Conservation (phyloP, 2,888 invertebrate genomes). For the Allophyes oxyacanthae region DNA sequence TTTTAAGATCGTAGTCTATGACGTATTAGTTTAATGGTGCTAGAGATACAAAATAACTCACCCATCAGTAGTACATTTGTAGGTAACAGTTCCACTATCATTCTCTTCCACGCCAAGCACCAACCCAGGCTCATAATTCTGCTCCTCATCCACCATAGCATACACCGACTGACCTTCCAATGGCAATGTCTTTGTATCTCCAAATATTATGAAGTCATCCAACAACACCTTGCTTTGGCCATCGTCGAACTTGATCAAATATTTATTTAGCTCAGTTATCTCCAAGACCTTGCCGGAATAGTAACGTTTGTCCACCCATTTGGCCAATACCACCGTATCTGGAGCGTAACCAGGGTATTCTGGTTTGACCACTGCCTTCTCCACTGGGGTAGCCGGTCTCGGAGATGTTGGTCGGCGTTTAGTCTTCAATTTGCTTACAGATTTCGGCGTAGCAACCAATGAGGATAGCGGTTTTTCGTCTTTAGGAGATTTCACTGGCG, state of each 20-base stretch:
- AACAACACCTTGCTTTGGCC: conserved; percentile 89
- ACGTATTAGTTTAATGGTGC: background rate
- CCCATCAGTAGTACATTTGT: conserved; percentile 86
- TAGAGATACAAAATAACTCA: conserved; percentile 59
- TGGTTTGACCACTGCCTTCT: conserved; percentile 71
- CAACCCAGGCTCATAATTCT: conserved; percentile 87
- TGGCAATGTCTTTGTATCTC: conserved; percentile 84
- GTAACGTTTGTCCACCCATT: conserved; percentile 92
- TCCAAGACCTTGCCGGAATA: conserved; percentile 90
- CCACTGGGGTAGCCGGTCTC: conserved; percentile 82
- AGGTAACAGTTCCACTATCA: conserved; percentile 80
- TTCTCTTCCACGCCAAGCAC: conserved; percentile 84
- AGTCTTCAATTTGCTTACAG: conserved; percentile 80
- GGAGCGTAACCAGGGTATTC: conserved; percentile 80
- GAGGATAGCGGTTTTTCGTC: conserved; percentile 78
- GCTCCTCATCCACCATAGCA: conserved; percentile 87
- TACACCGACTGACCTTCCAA: conserved; percentile 88
- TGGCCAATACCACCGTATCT: conserved; percentile 89
- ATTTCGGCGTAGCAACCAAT: conserved; percentile 81
- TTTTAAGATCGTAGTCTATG: no score
- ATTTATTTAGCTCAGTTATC: conserved; percentile 89
- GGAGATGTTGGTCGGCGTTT: conserved; percentile 82
- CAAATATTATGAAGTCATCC: conserved; percentile 90
- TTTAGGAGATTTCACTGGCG: conserved; percentile 75
- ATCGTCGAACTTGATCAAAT: conserved; percentile 91